Evolutionary conservation across 2,113 vertebrate species (phyloP).

Genomic region (Aphelocoma coerulescens): DNA sequence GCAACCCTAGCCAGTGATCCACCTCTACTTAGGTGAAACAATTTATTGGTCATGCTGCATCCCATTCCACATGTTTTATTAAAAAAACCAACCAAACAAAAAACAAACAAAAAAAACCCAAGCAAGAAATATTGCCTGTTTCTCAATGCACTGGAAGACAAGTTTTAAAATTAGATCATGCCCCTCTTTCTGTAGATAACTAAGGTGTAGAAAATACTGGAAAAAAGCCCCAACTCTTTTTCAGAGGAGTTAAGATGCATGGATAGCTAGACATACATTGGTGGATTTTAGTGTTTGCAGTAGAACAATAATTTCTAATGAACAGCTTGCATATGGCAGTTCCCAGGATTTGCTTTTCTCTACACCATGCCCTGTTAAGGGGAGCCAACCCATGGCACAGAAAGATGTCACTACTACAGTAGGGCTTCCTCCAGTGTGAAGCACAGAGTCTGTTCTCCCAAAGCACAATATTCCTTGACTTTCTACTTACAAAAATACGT

Average conservation of each 20-base stretch:
- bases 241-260: background rate
- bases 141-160: background rate
- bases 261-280: background rate
- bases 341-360: background rate
- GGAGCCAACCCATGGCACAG: background rate
- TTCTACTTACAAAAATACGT: background rate
- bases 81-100: background rate
- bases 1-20: background rate
- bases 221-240: background rate
- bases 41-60: background rate
- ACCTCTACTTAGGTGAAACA: background rate
- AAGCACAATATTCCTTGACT: background rate
- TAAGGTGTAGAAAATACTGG: background rate
- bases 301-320: background rate
- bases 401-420: background rate
- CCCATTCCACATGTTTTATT: background rate
- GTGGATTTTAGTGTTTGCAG: background rate
- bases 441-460: background rate
- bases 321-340: background rate
- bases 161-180: background rate
- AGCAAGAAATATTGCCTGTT: background rate
- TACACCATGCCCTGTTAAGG: background rate
- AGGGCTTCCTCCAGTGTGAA: accelerated
- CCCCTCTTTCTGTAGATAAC: background rate
- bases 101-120: background rate